phyloP scores from a whole-genome alignment of 35 echinoderm and acorn worm species.

The Lytechinus pictus region DNA sequence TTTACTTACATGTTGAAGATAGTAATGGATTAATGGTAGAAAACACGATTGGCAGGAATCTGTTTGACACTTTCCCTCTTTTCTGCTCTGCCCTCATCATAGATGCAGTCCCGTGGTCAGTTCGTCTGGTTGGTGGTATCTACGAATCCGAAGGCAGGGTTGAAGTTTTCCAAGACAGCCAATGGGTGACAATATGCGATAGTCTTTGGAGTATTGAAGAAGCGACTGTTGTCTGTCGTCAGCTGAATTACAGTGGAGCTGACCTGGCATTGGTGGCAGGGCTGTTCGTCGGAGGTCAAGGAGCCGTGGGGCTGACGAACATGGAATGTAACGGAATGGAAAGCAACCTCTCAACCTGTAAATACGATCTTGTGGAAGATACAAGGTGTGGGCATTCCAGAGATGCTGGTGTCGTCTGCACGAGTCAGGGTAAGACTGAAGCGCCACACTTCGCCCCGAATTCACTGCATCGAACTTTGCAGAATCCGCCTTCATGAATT shows the following conservation, averaged over 20 bases:
- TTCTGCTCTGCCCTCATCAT: no score
- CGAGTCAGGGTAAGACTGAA: not conserved
- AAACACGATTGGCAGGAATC: no score
- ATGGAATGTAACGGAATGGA: conserved; percentile 20
- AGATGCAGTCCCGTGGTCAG: not conserved
- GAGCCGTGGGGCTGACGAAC: not conserved
- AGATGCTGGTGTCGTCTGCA: conserved; percentile 28
- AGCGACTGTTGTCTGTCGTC: conserved; percentile 10
- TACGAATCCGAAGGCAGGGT: not conserved
- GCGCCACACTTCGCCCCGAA: no score
- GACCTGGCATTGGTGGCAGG: conserved; percentile 28
- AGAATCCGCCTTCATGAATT: no score
- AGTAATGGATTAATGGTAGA: no score
- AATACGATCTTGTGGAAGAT: not conserved
- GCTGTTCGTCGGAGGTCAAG: not conserved
- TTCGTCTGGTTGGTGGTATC: conserved; percentile 11
- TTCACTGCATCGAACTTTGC: no score
- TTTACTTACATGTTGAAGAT: no score
- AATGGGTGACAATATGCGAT: conserved; percentile 24
- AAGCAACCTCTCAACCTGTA: not conserved
- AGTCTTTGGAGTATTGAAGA: not conserved
- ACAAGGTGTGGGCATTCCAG: not conserved
- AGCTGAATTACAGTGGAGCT: conserved; percentile 33
- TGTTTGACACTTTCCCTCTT: no score
- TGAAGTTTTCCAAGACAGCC: conserved; percentile 5